A percentile compares a stretch with the other conserved stretches of the same genome.
phyloP scores from a whole-genome alignment of 2,113 vertebrate species.

The Catharus fuscescens region DNA sequence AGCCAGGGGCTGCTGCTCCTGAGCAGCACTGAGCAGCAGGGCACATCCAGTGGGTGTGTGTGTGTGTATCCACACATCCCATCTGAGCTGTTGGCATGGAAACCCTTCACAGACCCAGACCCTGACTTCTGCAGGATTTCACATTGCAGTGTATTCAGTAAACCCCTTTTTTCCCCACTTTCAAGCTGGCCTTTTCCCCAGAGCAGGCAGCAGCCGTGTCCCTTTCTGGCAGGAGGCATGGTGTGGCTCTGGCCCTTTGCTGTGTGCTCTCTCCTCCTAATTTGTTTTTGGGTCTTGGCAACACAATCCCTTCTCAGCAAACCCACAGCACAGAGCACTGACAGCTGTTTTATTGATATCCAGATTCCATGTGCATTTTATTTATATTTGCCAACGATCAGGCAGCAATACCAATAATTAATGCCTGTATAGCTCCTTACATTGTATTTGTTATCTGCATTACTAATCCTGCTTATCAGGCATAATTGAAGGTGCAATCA shows the following conservation, averaged over 20 bases:
- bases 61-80: not conserved
- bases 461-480: not conserved
- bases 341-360: not conserved
- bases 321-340: not conserved
- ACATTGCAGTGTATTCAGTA: rapidly evolving
- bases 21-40: not conserved
- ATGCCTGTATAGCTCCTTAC: not conserved
- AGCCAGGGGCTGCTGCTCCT: not conserved
- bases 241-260: not conserved
- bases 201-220: not conserved
- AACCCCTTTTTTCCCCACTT: rapidly evolving
- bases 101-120: not conserved
- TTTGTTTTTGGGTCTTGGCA: not conserved
- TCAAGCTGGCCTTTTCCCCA: not conserved
- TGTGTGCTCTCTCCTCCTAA: not conserved
- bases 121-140: not conserved
- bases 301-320: not conserved
- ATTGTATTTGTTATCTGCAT: not conserved
- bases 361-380: not conserved
- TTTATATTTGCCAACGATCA: not conserved
- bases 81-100: rapidly evolving
- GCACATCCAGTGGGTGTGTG: not conserved
- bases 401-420: not conserved
- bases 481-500: not conserved
- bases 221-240: not conserved